Evolutionary conservation across 2,113 vertebrate species (phyloP).

Genomic region (Natator depressus): DNA sequence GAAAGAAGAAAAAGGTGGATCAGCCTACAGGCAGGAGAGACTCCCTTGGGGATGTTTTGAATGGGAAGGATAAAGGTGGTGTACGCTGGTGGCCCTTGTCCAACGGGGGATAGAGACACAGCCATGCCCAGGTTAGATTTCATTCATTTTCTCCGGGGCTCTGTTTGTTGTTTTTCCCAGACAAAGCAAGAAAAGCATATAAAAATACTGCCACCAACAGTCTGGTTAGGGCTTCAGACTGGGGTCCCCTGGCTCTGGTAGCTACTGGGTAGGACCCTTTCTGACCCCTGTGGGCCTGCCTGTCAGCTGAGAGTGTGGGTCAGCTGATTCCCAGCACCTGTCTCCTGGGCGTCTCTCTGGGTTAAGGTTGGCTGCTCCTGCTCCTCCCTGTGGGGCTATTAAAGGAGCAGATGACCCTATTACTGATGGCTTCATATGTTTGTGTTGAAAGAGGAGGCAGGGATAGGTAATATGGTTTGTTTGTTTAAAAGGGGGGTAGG

Average conservation of each 20-base stretch:
- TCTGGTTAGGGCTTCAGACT: neutral
- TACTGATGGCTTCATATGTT: neutral
- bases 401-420: neutral
- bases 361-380: neutral
- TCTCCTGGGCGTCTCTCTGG: neutral
- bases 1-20: neutral
- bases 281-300: too few species aligned
- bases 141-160: neutral
- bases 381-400: neutral
- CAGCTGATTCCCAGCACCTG: neutral
- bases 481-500: neutral
- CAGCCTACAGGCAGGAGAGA: neutral
- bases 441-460: neutral
- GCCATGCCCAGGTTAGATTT: neutral
- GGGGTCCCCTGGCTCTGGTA: neutral
- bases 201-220: neutral
- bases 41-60: rapidly evolving
- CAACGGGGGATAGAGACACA: neutral
- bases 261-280: neutral
- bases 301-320: neutral
- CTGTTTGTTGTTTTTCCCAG: neutral
- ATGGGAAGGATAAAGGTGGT: neutral
- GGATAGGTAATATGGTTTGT: neutral
- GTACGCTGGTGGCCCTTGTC: neutral
- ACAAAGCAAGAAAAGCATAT: neutral